A percentile compares a stretch with the other conserved stretches of the same genome.
These are phyloP conservation scores for Condylura cristata DNA, from an alignment of 2,113 vertebrate species.

Conservation along the genomic window DNA sequence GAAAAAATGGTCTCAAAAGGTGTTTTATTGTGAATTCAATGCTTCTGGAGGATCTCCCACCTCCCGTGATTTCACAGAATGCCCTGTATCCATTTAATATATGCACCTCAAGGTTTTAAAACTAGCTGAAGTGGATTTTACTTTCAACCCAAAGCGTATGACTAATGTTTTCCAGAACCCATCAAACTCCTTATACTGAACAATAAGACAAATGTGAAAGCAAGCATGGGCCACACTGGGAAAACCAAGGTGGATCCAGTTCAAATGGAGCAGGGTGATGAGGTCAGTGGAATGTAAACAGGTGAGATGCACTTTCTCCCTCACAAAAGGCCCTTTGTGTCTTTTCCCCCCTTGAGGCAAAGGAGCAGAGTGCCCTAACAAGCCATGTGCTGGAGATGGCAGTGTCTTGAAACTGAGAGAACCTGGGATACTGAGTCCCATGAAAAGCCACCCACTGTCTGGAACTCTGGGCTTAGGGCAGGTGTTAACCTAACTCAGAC, in stretches of 20 bases:
- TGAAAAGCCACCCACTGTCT: background rate
- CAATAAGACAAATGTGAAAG: background rate
- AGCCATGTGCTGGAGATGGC: background rate
- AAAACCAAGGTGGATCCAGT: background rate
- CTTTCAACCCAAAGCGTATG: background rate
- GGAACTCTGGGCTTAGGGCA: background rate
- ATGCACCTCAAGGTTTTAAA: background rate
- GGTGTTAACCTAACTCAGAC: background rate
- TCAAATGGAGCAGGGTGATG: background rate
- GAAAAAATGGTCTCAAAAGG: background rate
- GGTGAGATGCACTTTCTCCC: background rate
- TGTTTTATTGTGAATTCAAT: background rate
- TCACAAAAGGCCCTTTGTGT: background rate
- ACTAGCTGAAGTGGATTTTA: background rate
- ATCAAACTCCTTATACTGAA: background rate
- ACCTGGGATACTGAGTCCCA: background rate
- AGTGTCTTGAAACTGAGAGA: background rate
- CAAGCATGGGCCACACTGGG: background rate
- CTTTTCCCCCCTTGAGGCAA: background rate
- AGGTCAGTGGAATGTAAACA: background rate
- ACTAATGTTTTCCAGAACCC: background rate
- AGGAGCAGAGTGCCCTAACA: background rate
- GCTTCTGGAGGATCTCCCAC: background rate
- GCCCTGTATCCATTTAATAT: background rate
- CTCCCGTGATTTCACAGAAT: background rate